Evolutionary conservation across 1,140 invertebrate genomes (phyloP).

Genomic region (Drosophila grimshawi): DNA sequence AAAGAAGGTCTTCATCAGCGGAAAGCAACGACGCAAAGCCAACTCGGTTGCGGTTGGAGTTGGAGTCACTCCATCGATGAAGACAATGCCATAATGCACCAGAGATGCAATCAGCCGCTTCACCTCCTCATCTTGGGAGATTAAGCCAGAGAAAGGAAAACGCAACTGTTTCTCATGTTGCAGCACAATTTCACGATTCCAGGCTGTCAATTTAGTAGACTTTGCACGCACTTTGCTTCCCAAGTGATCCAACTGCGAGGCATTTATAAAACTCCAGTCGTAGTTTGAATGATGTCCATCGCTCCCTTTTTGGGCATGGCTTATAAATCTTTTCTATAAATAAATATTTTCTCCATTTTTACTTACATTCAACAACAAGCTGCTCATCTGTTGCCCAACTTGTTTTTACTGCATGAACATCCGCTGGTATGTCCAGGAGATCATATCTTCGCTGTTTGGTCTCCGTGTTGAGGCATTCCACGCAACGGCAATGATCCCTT

Average conservation of each 20-base stretch:
- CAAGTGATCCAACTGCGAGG: constrained; percentile 59
- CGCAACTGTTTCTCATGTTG: constrained; percentile 62
- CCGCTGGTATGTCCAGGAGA: constrained; percentile 66
- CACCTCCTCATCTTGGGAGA: constrained; percentile 39
- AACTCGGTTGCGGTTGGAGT: constrained; percentile 78
- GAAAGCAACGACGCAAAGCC: constrained; percentile 77
- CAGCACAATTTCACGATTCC: constrained; percentile 64
- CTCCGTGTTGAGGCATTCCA: constrained; percentile 64
- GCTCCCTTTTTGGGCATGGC: constrained; percentile 53
- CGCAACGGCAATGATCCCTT: constrained; percentile 79
- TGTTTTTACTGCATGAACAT: constrained; percentile 39
- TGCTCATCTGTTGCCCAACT: constrained; percentile 19
- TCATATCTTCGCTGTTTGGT: constrained; percentile 75
- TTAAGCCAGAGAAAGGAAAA: constrained; percentile 47
- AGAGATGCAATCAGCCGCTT: constrained; percentile 57
- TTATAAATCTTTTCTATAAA: too few relatives aligned
- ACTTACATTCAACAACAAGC: constrained; percentile 52
- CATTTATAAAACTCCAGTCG: constrained; percentile 59
- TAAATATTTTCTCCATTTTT: too few relatives aligned
- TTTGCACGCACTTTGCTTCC: constrained; percentile 50
- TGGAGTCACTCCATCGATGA: constrained; percentile 75
- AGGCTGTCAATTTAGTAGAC: constrained; percentile 52
- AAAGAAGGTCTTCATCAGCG: constrained; percentile 88
- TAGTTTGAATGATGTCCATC: constrained; percentile 74
- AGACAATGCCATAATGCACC: constrained; percentile 74